Base-by-base conservation (phyloP, 1,140 invertebrate species). In the Steinernema khuongi region DNA sequence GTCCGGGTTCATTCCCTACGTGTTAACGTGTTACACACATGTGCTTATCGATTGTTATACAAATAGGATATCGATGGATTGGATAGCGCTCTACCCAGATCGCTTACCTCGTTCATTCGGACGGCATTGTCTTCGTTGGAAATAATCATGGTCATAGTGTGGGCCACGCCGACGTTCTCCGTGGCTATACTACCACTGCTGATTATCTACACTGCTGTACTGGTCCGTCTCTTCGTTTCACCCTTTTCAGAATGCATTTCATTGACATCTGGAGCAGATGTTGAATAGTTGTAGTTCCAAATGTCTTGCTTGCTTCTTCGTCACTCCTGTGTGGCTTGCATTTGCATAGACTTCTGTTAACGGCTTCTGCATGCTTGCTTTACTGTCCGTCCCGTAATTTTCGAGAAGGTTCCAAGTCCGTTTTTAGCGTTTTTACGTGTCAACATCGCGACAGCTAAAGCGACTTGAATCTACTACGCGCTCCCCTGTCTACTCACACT, bases 401-500 rank as follows among this genome's bases (percentile, higher is more conserved):
- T 66, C 14, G 32, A 33, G 26, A 50, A 68, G 7, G 26, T 22
- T 70, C 1, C 36, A 71, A 7, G 22, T 36, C 43, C 75, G 30
- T 41, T 80, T 82, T 74, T 82, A 89, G 87, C 79, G 79, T 67
- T 85, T 87, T 66, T 89, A 88, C 76, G 81, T 89, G 1, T 84
- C 83, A n/a, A 88, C 88, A 1, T 86, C 87, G 0, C 74, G 88
- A 7, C 89, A 89, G 77, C 76, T 89, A 67, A 88, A 87, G 77
- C 77, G 88, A 31, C 80, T 89, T 7, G 88, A 89, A 75, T 87
- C 88, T 0, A 85, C 85, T 0, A 85, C 87, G 1, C 81, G 88
- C n/a, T 89, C 88, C 22, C 88, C 86, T 0, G 86, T 89, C 31
- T 89, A 87, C 73, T 86, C 85, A 33, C 86, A 88, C 75, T 89